Evolutionary conservation across 1,140 invertebrate genomes (phyloP).

Genomic region (Drosophila repletoides): DNA sequence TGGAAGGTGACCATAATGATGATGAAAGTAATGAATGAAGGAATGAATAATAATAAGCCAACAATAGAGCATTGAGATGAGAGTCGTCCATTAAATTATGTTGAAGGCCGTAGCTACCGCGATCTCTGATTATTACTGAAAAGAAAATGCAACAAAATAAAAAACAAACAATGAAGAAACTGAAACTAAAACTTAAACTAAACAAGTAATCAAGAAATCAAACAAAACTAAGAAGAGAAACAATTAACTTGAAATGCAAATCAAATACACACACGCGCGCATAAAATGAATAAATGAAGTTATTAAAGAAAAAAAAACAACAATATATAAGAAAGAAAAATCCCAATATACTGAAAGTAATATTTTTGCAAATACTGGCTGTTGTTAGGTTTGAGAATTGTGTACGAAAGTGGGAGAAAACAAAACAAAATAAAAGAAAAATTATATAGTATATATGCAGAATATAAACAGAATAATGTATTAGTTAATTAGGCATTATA

Average conservation of each 20-base stretch:
- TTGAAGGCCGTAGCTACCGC: conserved; percentile 66
- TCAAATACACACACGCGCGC: conserved; percentile 24
- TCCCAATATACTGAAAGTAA: conserved; percentile 49
- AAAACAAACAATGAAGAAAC: conserved; percentile 1
- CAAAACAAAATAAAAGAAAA: conserved; percentile 2
- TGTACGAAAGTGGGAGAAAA: conserved; percentile 13
- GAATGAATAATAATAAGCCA: conserved; percentile 57
- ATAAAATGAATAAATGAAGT: conserved; percentile 61
- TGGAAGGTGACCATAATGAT: conserved; percentile 33
- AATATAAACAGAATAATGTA: conserved; percentile 46
- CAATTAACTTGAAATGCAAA: conserved; percentile 21
- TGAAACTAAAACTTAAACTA: conserved; percentile 7
- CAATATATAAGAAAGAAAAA: conserved; percentile 46
- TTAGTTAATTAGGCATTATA: conserved; percentile 61
- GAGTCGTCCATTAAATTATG: conserved; percentile 56
- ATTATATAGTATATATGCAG: conserved; percentile 29
- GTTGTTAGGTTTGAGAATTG: conserved; percentile 65
- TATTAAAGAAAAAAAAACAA: conserved; percentile 44
- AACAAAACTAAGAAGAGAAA: conserved; percentile 26
- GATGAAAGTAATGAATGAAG: conserved; percentile 49
- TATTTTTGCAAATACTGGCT: conserved; percentile 74
- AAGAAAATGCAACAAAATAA: conserved; percentile 31
- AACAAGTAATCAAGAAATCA: conserved; percentile 23
- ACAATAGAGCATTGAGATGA: conserved; percentile 53
- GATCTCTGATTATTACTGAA: conserved; percentile 66